Evolutionary conservation across 2,888 invertebrate genomes (phyloP).

Genomic region (Agrochola lota): DNA sequence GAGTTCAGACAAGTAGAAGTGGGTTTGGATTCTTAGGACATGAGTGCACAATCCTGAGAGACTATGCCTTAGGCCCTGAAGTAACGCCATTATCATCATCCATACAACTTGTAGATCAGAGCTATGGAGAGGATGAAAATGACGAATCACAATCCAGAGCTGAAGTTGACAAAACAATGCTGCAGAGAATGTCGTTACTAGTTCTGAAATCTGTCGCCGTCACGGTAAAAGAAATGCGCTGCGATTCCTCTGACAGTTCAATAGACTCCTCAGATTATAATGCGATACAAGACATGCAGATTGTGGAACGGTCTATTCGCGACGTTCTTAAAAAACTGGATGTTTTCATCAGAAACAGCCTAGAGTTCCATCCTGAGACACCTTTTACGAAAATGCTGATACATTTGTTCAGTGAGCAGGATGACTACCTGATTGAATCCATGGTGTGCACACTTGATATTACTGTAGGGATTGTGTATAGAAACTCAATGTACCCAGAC

Average conservation of each 20-base stretch:
- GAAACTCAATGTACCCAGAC: slow-evolving; percentile 95
- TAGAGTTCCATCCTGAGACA: slow-evolving; percentile 97
- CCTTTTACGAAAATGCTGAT: slow-evolving; percentile 97
- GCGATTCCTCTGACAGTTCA: slow-evolving; percentile 96
- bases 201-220: slow-evolving; percentile 97
- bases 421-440: slow-evolving; percentile 97
- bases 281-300: slow-evolving; percentile 96
- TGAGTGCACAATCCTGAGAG: slow-evolving; percentile 82
- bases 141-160: slow-evolving; percentile 84
- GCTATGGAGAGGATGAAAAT: slow-evolving; percentile 86
- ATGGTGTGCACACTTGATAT: slow-evolving; percentile 98
- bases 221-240: slow-evolving; percentile 96
- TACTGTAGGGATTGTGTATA: slow-evolving; percentile 95
- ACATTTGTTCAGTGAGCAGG: slow-evolving; percentile 96
- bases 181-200: slow-evolving; percentile 96
- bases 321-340: slow-evolving; percentile 96
- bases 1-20: slow-evolving; percentile 84
- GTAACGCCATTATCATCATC: slow-evolving; percentile 80
- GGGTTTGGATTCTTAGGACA: slow-evolving; percentile 87
- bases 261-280: slow-evolving; percentile 96
- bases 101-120: slow-evolving; percentile 86
- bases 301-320: slow-evolving; percentile 95
- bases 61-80: slow-evolving; percentile 83
- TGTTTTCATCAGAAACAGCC: slow-evolving; percentile 94
- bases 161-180: slow-evolving; percentile 93